phyloP scores from a whole-genome alignment of 2,113 vertebrate species.

The Laticauda colubrina region DNA sequence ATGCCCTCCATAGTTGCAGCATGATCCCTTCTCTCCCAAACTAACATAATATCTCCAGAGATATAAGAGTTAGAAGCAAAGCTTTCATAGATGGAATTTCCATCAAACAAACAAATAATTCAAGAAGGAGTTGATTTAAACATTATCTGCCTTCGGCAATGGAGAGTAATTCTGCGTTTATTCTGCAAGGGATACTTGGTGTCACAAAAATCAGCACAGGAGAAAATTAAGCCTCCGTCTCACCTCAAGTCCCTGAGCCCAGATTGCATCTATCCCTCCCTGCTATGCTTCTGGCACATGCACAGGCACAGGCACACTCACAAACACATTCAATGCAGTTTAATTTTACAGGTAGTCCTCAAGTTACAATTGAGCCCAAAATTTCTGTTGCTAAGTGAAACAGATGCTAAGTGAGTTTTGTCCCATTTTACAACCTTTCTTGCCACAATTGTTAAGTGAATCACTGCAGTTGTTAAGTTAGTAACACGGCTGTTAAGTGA shows the following conservation, averaged over 20 bases:
- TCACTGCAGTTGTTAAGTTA: no score
- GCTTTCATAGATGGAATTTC: background rate
- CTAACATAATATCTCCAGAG: background rate
- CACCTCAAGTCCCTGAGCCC: background rate
- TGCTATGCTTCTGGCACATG: background rate
- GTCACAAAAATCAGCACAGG: background rate
- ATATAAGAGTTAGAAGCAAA: background rate
- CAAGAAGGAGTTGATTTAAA: background rate
- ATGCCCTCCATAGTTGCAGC: background rate
- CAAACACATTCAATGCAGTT: background rate
- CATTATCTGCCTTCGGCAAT: background rate
- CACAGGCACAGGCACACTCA: background rate
- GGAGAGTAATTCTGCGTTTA: background rate
- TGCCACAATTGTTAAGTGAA: no score
- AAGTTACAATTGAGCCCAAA: no score
- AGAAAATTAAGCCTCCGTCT: background rate
- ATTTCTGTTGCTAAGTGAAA: no score
- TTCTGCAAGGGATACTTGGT: background rate
- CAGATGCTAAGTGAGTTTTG: no score
- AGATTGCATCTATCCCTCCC: no score
- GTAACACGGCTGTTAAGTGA: no score
- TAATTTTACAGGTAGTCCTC: background rate
- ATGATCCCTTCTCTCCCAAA: background rate
- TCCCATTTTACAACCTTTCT: no score
- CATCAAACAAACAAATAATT: background rate